Conservation (phyloP, 35 echinoderm and acorn worm genomes). For the Apostichopus japonicus region DNA sequence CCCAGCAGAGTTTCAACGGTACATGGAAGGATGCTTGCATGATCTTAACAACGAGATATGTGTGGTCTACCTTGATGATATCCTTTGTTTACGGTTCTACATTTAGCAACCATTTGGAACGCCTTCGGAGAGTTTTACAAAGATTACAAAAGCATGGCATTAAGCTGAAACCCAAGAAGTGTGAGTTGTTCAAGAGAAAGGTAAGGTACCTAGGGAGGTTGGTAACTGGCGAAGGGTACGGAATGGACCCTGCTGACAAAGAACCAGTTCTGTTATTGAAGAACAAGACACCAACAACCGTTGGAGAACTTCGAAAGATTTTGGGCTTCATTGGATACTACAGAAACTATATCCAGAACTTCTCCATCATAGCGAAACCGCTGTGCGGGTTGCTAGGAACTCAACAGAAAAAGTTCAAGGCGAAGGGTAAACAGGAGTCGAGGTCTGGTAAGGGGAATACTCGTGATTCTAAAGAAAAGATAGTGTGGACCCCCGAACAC, state of each 20-base stretch:
- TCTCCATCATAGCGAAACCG: neutral
- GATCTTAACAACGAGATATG: no score
- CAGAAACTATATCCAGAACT: no score
- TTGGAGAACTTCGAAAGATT: neutral
- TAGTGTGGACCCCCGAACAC: slow-evolving; percentile 33
- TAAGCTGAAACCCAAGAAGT: slow-evolving; percentile 65
- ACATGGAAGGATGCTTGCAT: no score
- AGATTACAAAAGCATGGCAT: slow-evolving; percentile 61
- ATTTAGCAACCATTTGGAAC: neutral
- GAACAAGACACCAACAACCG: slow-evolving; percentile 18
- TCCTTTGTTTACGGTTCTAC: neutral
- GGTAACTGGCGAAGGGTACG: slow-evolving; percentile 45
- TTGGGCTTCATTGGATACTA: slow-evolving; percentile 12
- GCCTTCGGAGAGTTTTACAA: slow-evolving; percentile 6
- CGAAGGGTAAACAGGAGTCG: neutral
- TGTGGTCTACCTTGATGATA: neutral
- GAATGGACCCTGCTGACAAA: slow-evolving; percentile 37
- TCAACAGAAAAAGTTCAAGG: neutral
- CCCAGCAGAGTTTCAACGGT: no score
- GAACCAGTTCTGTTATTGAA: slow-evolving; percentile 41
- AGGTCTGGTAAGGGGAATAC: neutral
- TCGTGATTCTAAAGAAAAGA: neutral
- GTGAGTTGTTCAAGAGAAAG: slow-evolving; percentile 55
- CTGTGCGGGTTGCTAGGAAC: neutral
- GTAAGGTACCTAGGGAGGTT: slow-evolving; percentile 57